Base-by-base conservation (phyloP, 2,113 vertebrate genomes). In the Poeciliopsis turrubarensis region DNA sequence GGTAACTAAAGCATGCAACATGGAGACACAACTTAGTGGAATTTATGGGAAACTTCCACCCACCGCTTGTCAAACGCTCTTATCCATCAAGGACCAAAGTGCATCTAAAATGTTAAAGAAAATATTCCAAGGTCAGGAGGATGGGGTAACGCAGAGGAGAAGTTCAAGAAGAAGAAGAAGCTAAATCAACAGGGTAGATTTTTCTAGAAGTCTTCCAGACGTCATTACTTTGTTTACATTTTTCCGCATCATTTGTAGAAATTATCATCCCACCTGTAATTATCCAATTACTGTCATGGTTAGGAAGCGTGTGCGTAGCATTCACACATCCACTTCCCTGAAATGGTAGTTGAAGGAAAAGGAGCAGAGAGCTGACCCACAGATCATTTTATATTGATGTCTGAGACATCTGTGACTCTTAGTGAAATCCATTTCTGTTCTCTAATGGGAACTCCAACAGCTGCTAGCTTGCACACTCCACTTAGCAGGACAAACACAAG, bases 391-490 rank as follows among this genome's bases (percentile, higher is more conserved):
- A 86, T 83, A 86, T 86, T 73, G 83, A 86, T 75, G 76, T 80
- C 74, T 82, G 61, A 79, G 80, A 72, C 47, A 19, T 68, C 47
- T 76, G 74, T 34, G 78, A 47, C 70, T 61, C 62, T 66, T 22
- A 22, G 68, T 68, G 62, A 72, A 79, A 77, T 72, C 77, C 87
- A 63, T 88, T 82, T 65, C 75, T 61, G 73, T 30, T 31, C 61
- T 68, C 68, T 87, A 85, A 89, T 91, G 83, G 74, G 88, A 93
- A 90, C 82, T 73, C 70, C 67, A 75, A 87, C 91, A 93, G 89
- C 89, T 91, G 91, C 89, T 79, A 61, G 60, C 87, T 87, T 87
- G 65, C 72, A 87, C 80, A 67, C 61, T 68, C 70, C 67, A 78
- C 87, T 88, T 78, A 79, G 41, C 27, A 66, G 27, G 64, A 83